Evolutionary conservation across 2,797 vertebrate genomes (phyloP).

Genomic region (Valencia hispanica): DNA sequence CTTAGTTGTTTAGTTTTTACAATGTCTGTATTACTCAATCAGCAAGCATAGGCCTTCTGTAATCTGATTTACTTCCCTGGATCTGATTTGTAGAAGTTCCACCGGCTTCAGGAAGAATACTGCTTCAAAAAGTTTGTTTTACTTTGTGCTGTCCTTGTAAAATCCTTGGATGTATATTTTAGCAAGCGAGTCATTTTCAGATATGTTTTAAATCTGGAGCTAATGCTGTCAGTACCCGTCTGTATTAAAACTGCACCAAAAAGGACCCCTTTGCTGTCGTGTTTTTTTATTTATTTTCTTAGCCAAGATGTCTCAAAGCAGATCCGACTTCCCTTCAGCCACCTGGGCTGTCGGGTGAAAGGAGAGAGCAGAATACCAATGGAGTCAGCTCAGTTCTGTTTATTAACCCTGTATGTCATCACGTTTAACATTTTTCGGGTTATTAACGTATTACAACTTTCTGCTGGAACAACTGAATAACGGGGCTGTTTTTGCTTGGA

Average conservation of each 20-base stretch:
- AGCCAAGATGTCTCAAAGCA: constrained; percentile 56
- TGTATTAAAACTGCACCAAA: background rate
- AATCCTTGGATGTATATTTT: background rate
- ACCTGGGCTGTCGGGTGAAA: constrained; percentile 65
- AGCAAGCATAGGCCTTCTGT: constrained; percentile 8
- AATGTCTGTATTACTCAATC: background rate
- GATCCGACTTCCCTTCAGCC: constrained; percentile 53
- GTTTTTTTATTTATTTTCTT: constrained; percentile 65
- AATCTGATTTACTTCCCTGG: constrained; percentile 6
- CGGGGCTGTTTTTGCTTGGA: constrained; percentile 12
- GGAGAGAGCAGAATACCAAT: constrained; percentile 69
- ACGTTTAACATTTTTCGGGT: constrained; percentile 33
- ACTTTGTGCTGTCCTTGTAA: background rate
- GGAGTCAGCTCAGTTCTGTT: constrained; percentile 51
- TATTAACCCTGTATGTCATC: constrained; percentile 49
- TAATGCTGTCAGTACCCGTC: background rate
- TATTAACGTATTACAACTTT: constrained; percentile 16
- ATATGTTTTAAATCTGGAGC: constrained; percentile 4
- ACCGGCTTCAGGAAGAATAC: constrained; percentile 5
- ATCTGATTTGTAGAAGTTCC: background rate
- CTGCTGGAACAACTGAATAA: constrained; percentile 20
- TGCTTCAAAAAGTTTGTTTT: constrained; percentile 1
- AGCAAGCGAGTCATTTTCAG: background rate
- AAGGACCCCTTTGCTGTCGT: constrained; percentile 42
- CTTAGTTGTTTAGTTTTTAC: background rate